phyloP scores from a whole-genome alignment of 64 coral and sea anemone genomes.

The Montipora efflorescens region DNA sequence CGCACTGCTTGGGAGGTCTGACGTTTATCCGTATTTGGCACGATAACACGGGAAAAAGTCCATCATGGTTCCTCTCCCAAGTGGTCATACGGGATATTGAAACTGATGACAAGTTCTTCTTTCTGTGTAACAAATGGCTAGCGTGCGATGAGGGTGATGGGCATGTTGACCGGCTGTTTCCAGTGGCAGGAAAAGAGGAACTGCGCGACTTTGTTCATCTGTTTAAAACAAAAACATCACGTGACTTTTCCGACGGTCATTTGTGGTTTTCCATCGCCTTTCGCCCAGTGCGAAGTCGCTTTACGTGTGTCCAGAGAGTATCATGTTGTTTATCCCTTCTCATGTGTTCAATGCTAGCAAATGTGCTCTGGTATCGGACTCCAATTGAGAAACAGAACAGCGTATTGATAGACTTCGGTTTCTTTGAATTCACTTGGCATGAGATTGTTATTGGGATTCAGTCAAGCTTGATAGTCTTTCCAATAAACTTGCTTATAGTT shows the following conservation, averaged over 20 bases:
- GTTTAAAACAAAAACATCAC: slow-evolving; percentile 79
- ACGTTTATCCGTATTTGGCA: slow-evolving; percentile 94
- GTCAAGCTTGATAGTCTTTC: slow-evolving; percentile 95
- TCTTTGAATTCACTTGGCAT: slow-evolving; percentile 85
- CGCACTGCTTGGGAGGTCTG: slow-evolving; percentile 77
- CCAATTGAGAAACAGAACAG: slow-evolving; percentile 69
- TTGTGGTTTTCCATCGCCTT: slow-evolving; percentile 99
- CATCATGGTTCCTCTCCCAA: slow-evolving; percentile 85
- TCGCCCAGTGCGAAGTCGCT: slow-evolving; percentile 88
- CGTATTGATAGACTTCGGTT: slow-evolving; percentile 79
- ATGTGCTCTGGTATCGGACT: slow-evolving; percentile 85
- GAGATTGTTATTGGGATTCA: slow-evolving; percentile 90
- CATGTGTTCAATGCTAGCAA: slow-evolving; percentile 88
- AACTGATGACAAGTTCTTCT: slow-evolving; percentile 80
- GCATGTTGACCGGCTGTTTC: slow-evolving; percentile 87
- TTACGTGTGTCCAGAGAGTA: slow-evolving; percentile 91
- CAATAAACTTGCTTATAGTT: slow-evolving; percentile 92
- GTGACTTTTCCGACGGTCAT: slow-evolving; percentile 92
- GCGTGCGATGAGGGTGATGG: slow-evolving; percentile 98
- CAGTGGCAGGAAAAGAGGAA: slow-evolving; percentile 93
- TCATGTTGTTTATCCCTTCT: slow-evolving; percentile 89
- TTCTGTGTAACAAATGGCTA: slow-evolving; percentile 94
- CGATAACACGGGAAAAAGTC: slow-evolving; percentile 82
- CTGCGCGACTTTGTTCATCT: slow-evolving; percentile 88
- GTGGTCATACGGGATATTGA: slow-evolving; percentile 85